A percentile compares a stretch with the other conserved stretches of the same genome.
These are phyloP conservation scores for Amphipoea lucens DNA, from an alignment of 2,888 invertebrate genomes.

Conservation along the genomic window DNA sequence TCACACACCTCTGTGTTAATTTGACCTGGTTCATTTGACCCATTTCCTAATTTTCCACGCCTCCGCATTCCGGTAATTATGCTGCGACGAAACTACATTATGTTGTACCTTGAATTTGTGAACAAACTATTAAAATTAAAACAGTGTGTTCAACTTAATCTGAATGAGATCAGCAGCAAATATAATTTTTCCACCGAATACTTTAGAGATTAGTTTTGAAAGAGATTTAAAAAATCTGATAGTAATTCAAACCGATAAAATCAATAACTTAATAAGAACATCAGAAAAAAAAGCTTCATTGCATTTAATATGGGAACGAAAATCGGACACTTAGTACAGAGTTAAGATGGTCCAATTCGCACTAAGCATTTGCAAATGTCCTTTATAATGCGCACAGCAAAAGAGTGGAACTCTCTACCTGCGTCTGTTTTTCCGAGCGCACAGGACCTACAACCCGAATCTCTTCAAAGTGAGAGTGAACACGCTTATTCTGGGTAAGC, in stretches of 20 bases:
- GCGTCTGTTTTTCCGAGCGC: too few relatives aligned
- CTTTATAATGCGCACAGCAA: too few relatives aligned
- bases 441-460: too few relatives aligned
- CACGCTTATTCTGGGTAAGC: too few relatives aligned
- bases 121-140: neutral
- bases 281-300: slow-evolving; percentile 19
- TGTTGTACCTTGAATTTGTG: slow-evolving; percentile 2
- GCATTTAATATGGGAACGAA: slow-evolving; percentile 4
- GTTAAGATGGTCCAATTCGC: neutral
- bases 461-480: too few relatives aligned
- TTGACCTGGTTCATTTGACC: slow-evolving; percentile 45
- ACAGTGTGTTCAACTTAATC: neutral
- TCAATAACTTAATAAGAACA: neutral
- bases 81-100: neutral
- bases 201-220: neutral
- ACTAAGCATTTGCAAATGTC: too few relatives aligned
- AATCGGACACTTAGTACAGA: slow-evolving; percentile 26
- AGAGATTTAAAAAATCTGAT: slow-evolving; percentile 1
- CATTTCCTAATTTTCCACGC: slow-evolving; percentile 31
- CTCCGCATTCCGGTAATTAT: slow-evolving; percentile 30
- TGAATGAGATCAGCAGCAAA: neutral
- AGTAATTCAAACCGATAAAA: neutral
- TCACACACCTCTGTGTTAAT: slow-evolving; percentile 22
- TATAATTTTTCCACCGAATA: neutral
- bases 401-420: too few relatives aligned